Evolutionary conservation across 2,888 invertebrate species (phyloP), one percentile per base, ranked within the genome.

Genomic region (Drosophila affinis): DNA sequence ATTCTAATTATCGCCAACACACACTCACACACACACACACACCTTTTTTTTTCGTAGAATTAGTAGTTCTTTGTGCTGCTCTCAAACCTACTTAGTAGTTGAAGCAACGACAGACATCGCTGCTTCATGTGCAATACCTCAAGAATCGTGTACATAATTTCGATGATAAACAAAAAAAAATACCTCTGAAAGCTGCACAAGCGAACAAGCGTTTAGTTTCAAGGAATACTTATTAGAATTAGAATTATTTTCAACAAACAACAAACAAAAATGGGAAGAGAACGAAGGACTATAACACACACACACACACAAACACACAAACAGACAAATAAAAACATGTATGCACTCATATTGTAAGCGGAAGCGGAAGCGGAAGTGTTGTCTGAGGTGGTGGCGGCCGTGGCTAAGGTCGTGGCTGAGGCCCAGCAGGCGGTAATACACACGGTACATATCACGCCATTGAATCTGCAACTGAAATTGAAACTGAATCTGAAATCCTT

Each of bases 241-340:
- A 76, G 62, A 67, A 46, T 72, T 74, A 74, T 59, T 61, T 78
- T 74, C 56, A 72, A 32, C n/a, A 63, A 49, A 44, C 18, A 60
- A 72, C 49, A 51, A 53, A 55, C 48, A 53, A 54, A 79, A 72
- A 75, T 75, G 86, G 88, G 82, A 90, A 78, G 90, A 90, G 90
- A 90, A 87, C 76, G 80, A 90, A 90, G 90, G 90, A 90, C 90
- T 90, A 84, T 63, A 83, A 72, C 72, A 76, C 75, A 64, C 65
- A 77, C 60, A 74, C 59, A 71, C 57, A 75, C 57, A 71, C 56
- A 44, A 32, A 47, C 18, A 59, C 68, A 47, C 7, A 27, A 12
- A 54, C 18, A 55, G 32, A 14, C 46, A 51, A 39, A 32, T n/a
- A n/a, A 32, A 60, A 27, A 27, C 27, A 27, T 27, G 9, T 21